Percentiles rank a stretch among this genome's conserved stretches.
Conservation (phyloP, 2,113 vertebrate genomes). For the Rousettus leschenaultii region DNA sequence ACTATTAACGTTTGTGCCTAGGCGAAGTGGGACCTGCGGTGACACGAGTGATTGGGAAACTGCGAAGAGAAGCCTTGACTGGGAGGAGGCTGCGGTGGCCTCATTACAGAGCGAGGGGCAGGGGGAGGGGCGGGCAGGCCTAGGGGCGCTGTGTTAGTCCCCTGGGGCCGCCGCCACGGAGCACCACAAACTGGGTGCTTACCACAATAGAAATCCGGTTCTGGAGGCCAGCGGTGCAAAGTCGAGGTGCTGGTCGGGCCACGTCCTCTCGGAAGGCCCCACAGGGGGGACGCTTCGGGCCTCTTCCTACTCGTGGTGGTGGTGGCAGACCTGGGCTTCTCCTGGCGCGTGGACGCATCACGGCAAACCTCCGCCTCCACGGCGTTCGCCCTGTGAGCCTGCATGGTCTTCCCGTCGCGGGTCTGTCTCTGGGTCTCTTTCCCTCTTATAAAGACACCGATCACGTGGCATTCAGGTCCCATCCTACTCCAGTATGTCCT, state of each 20-base stretch:
- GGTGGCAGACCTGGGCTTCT: neutral
- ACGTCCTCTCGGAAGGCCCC: neutral
- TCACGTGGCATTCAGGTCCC: neutral
- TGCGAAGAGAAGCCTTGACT: neutral
- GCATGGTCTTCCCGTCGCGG: rapidly evolving
- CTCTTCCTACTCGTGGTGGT: neutral
- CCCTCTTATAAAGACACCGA: neutral
- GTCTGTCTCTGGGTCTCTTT: neutral
- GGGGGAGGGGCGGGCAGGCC: neutral
- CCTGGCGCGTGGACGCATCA: neutral
- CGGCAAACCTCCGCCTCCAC: neutral
- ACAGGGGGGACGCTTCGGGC: neutral
- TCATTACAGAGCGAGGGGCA: neutral
- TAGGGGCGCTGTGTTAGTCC: neutral
- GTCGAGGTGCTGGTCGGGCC: neutral
- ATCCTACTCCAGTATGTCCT: neutral
- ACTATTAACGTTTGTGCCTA: no score
- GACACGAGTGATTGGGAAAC: neutral
- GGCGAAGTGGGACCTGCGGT: neutral
- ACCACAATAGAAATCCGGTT: neutral
- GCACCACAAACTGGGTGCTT: neutral
- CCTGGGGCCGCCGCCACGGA: neutral
- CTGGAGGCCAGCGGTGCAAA: neutral
- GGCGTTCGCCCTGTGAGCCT: neutral
- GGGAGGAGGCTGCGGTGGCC: neutral